Conservation (phyloP, 2,888 invertebrate genomes). For the Tachystola acroxantha region DNA sequence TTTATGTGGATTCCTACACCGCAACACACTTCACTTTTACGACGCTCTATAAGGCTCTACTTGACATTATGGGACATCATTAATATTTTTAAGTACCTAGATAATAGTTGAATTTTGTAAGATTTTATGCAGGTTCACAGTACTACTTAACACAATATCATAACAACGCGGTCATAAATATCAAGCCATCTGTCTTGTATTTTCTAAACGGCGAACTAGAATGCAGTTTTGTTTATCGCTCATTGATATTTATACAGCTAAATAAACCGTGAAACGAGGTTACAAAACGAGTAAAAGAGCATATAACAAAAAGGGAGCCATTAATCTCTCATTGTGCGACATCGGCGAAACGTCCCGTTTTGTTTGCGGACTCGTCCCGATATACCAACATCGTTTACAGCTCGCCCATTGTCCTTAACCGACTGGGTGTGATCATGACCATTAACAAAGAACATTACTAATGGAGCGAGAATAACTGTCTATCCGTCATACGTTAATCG, state of each 20-base stretch:
- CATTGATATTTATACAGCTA: constrained; percentile 62
- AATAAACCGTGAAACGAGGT: constrained; percentile 72
- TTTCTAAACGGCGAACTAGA: constrained; percentile 13
- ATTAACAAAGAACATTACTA: constrained; percentile 57
- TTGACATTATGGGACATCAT: constrained; percentile 50
- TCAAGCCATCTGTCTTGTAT: constrained; percentile 14
- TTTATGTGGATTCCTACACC: constrained; percentile 66
- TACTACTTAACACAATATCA: constrained; percentile 5
- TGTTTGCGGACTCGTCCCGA: constrained; percentile 68
- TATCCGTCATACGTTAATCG: constrained; percentile 56
- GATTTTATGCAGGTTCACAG: constrained; percentile 22
- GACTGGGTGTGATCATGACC: constrained; percentile 71
- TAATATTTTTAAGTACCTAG: constrained; percentile 54
- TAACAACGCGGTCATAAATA: constrained; percentile 11
- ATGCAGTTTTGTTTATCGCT: constrained; percentile 26
- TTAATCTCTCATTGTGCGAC: constrained; percentile 73
- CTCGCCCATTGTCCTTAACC: constrained; percentile 58
- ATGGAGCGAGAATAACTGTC: constrained; percentile 62
- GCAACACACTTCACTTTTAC: constrained; percentile 64
- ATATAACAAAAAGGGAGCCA: constrained; percentile 69
- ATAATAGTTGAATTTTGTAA: constrained; percentile 43
- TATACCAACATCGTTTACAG: constrained; percentile 55
- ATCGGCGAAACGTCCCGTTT: constrained; percentile 54
- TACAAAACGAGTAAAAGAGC: constrained; percentile 69
- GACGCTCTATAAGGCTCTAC: constrained; percentile 53